These are phyloP conservation scores for Plumapathes pennacea DNA, from an alignment of 92 coral and sea anemone species.

Conservation along the genomic window DNA sequence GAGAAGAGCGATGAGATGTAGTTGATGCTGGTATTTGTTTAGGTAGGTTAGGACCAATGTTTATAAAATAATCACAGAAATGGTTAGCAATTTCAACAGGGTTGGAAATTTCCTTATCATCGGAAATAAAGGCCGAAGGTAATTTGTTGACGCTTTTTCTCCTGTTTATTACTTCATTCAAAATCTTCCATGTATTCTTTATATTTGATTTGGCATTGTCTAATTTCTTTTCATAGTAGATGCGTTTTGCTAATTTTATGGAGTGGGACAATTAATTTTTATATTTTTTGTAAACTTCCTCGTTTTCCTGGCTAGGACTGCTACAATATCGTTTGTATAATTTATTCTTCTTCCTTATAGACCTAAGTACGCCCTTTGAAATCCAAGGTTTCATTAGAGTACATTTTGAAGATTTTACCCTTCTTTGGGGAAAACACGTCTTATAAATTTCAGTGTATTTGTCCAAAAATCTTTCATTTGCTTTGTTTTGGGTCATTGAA, in stretches of 20 bases:
- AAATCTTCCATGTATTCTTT: slow-evolving; percentile 8
- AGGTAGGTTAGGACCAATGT: slow-evolving; percentile 23
- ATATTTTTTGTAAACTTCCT: background rate
- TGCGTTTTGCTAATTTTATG: too few species aligned
- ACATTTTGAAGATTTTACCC: slow-evolving; percentile 2
- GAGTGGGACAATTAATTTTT: too few species aligned
- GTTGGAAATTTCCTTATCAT: background rate
- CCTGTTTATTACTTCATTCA: slow-evolving; percentile 14
- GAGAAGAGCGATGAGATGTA: slow-evolving; percentile 2
- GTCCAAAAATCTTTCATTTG: too few species aligned
- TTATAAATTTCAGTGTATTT: slow-evolving; percentile 19
- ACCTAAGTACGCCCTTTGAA: slow-evolving; percentile 13
- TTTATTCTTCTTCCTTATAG: slow-evolving; percentile 5
- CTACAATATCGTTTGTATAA: background rate
- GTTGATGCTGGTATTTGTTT: slow-evolving; percentile 13
- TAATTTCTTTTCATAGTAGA: slow-evolving; percentile 4
- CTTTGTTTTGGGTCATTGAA: background rate
- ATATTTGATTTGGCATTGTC: slow-evolving; percentile 13
- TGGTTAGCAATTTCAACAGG: slow-evolving; percentile 8
- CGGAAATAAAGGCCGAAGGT: background rate
- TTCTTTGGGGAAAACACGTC: slow-evolving; percentile 11
- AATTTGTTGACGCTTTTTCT: background rate
- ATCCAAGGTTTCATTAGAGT: slow-evolving; percentile 7
- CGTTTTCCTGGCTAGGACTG: slow-evolving; percentile 1
- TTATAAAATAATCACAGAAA: slow-evolving; percentile 15